These are phyloP conservation scores for Pygocentrus nattereri DNA, from an alignment of 2,797 vertebrate genomes.

Conservation along the genomic window DNA sequence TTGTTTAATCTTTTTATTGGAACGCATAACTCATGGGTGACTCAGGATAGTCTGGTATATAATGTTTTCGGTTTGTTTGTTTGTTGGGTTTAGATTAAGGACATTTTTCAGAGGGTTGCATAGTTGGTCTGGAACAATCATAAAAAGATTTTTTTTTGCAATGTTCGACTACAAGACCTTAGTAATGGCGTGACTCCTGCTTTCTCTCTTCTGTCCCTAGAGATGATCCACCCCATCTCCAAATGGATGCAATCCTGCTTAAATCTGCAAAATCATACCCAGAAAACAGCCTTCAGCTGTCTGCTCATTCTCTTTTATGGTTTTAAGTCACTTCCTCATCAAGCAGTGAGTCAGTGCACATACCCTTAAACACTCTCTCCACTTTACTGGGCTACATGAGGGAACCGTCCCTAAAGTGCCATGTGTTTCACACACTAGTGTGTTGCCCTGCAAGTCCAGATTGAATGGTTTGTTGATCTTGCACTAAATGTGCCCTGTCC, in stretches of 20 bases:
- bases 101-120: not conserved
- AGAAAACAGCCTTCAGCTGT: conserved; percentile 18
- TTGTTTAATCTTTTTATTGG: conserved; percentile 33
- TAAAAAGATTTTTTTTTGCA: not conserved
- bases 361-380: conserved; percentile 23
- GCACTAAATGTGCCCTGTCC: not conserved
- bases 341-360: conserved; percentile 44
- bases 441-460: conserved; percentile 8
- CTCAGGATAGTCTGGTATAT: not conserved
- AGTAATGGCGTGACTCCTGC: conserved; percentile 1
- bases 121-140: not conserved
- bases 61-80: not conserved
- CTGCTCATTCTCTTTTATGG: conserved; percentile 6
- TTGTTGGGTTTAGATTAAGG: not conserved
- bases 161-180: no score
- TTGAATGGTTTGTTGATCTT: not conserved
- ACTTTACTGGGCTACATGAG: conserved; percentile 30
- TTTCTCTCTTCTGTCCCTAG: conserved; percentile 20
- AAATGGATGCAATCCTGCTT: conserved; percentile 27
- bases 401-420: not conserved
- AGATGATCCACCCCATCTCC: conserved; percentile 19
- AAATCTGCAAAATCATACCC: conserved; percentile 55
- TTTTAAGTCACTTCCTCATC: conserved; percentile 54
- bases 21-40: conserved; percentile 4
- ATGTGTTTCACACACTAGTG: conserved; percentile 4